Evolutionary conservation across 1,140 invertebrate genomes (phyloP).

Genomic region (Sitophilus oryzae): DNA sequence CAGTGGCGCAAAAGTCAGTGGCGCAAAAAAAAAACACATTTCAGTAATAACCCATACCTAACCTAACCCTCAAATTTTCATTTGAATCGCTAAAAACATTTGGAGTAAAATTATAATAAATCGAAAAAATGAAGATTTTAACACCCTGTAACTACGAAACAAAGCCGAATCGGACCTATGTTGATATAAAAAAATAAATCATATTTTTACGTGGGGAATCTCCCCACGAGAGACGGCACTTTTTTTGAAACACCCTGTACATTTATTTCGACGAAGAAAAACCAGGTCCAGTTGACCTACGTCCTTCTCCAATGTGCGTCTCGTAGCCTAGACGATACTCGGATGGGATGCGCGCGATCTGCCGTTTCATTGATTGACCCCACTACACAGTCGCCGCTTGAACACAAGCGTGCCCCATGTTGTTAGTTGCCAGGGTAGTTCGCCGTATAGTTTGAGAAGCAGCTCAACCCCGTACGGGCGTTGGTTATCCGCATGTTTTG

Average conservation of each 20-base stretch:
- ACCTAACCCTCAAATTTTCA: not conserved
- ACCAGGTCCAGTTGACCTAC: slow-evolving; percentile 1
- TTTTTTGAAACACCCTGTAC: too few relatives aligned
- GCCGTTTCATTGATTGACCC: slow-evolving; percentile 33
- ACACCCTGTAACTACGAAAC: too few relatives aligned
- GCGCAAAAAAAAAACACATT: too few relatives aligned
- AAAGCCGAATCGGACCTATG: too few relatives aligned
- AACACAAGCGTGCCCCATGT: slow-evolving; percentile 23
- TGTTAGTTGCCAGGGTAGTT: slow-evolving; percentile 36
- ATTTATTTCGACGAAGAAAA: not conserved
- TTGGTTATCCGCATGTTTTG: slow-evolving; percentile 26
- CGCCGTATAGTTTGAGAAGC: slow-evolving; percentile 19
- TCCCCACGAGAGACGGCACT: too few relatives aligned
- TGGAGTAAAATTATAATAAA: too few relatives aligned
- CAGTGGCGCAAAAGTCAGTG: too few relatives aligned
- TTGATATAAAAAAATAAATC: too few relatives aligned
- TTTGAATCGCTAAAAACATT: too few relatives aligned
- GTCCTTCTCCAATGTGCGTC: not conserved
- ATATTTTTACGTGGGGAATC: too few relatives aligned
- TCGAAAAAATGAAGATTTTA: too few relatives aligned
- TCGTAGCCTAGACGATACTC: slow-evolving; percentile 4
- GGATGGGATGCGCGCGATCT: slow-evolving; percentile 17
- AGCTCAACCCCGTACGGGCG: slow-evolving; percentile 33
- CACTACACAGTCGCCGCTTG: slow-evolving; percentile 16
- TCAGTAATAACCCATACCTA: too few relatives aligned